Conservation (phyloP, 2,888 invertebrate genomes). For the Trichacis sp. region DNA sequence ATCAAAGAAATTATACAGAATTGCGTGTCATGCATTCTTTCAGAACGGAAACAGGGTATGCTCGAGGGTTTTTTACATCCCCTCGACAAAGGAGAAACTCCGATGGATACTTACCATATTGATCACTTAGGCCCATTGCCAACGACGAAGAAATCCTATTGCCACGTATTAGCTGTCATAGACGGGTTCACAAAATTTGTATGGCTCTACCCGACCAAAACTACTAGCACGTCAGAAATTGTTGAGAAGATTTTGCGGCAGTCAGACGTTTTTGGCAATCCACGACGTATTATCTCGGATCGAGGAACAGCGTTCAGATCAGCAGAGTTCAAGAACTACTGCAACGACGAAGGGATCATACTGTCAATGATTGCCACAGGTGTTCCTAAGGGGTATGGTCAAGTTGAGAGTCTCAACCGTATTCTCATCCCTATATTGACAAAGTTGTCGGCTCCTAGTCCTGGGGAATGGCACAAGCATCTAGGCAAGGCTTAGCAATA, state of each 20-base stretch:
- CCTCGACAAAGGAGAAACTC: neutral
- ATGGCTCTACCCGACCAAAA: slow-evolving; percentile 2
- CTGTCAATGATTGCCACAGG: neutral
- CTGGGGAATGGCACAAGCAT: slow-evolving; percentile 24
- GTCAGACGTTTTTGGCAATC: neutral
- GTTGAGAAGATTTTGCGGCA: slow-evolving; percentile 6
- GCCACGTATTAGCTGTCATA: neutral
- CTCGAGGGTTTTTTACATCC: neutral
- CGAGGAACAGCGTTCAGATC: slow-evolving; percentile 11
- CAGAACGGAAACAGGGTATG: neutral
- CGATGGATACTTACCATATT: neutral
- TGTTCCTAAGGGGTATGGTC: slow-evolving; percentile 54
- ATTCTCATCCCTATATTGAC: slow-evolving; percentile 10
- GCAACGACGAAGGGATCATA: neutral
- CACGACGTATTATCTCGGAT: slow-evolving; percentile 51
- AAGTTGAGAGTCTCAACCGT: slow-evolving; percentile 12
- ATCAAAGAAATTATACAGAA: slow-evolving; percentile 31
- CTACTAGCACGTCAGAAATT: slow-evolving; percentile 27
- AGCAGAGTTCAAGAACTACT: neutral
- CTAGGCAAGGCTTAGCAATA: slow-evolving; percentile 17
- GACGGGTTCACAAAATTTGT: slow-evolving; percentile 1
- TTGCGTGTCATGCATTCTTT: neutral
- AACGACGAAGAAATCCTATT: neutral
- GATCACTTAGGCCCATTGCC: neutral
- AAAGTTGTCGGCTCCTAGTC: slow-evolving; percentile 8